Conservation (phyloP, 2,113 vertebrate genomes). For the Uria aalge region DNA sequence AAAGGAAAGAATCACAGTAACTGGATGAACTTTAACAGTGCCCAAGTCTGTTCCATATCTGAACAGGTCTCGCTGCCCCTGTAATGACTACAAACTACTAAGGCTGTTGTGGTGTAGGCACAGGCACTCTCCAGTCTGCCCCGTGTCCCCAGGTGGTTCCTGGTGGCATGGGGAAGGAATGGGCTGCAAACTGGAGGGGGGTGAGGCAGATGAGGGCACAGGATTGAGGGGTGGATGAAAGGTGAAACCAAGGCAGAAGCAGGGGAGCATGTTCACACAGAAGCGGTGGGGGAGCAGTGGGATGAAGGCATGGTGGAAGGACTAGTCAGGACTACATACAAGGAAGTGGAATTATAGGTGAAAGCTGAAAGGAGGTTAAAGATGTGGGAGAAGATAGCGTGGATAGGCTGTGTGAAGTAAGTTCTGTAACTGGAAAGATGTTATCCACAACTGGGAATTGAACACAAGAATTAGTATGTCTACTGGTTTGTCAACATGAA, state of each 20-base stretch:
- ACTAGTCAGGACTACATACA: not conserved
- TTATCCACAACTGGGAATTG: not conserved
- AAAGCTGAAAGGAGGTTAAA: not conserved
- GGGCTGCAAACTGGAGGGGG: not conserved
- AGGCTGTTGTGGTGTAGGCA: not conserved
- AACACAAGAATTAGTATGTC: not conserved
- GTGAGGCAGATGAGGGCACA: no score
- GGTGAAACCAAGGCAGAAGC: not conserved
- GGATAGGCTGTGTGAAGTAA: not conserved
- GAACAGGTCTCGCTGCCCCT: not conserved
- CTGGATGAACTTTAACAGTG: not conserved
- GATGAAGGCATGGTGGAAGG: not conserved
- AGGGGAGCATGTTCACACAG: not conserved
- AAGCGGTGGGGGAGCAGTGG: not conserved
- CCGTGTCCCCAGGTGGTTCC: not conserved
- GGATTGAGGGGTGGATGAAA: not conserved
- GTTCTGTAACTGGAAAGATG: not conserved
- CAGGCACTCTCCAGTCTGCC: not conserved
- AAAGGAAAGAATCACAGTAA: not conserved
- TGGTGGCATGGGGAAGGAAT: not conserved
- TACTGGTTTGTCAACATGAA: not conserved
- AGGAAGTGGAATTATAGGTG: not conserved
- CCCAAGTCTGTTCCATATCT: not conserved
- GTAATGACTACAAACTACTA: not conserved
- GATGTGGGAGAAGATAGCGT: not conserved